Conservation (phyloP, 2,113 vertebrate species). For the Zapornia atra region DNA sequence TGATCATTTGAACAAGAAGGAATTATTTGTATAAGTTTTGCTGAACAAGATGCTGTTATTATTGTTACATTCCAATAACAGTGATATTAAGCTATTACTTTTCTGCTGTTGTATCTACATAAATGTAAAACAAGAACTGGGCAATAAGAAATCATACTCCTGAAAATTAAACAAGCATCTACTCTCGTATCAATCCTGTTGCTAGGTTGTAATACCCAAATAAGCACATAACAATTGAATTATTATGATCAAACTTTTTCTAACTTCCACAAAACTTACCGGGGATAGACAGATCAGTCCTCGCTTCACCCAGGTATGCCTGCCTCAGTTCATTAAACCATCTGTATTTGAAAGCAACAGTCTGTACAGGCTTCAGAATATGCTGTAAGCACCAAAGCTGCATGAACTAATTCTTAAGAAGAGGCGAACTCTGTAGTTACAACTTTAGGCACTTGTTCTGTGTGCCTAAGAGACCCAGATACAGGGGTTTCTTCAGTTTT, state of each 20-base stretch:
- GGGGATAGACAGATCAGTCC: not conserved
- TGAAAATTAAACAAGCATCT: conserved; percentile 12
- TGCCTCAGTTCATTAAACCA: not conserved
- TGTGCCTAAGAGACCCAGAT: not conserved
- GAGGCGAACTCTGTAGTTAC: not conserved
- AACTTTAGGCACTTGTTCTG: not conserved
- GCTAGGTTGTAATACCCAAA: not conserved
- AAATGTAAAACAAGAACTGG: not conserved
- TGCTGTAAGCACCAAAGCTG: not conserved
- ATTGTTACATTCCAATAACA: not conserved
- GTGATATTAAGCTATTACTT: not conserved
- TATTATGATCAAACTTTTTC: not conserved
- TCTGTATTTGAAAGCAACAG: not conserved
- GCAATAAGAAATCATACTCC: not conserved
- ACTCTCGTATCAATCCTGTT: not conserved
- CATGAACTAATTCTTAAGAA: not conserved
- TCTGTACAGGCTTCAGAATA: not conserved
- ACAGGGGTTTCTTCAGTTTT: not conserved
- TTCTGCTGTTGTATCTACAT: not conserved
- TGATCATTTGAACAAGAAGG: not conserved
- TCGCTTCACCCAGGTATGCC: not conserved
- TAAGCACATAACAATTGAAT: not conserved
- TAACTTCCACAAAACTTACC: not conserved
- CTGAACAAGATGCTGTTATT: not conserved
- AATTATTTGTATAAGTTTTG: not conserved